phyloP scores from a whole-genome alignment of 2,797 vertebrate species.

The Arctocebus calabarensis region DNA sequence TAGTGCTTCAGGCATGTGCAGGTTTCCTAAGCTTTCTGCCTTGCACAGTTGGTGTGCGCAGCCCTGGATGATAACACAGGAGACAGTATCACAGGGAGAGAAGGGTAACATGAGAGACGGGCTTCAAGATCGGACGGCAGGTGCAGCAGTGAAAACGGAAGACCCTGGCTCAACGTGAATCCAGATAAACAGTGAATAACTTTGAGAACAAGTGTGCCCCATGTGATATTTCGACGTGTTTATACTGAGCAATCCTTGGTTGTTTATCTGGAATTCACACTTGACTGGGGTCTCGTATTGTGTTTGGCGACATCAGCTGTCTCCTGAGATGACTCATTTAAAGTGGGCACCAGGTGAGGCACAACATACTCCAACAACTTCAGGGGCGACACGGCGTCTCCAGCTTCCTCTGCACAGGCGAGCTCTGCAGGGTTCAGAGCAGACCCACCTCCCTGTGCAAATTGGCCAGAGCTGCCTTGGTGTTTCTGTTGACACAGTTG shows the following conservation, averaged over 20 bases:
- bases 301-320: accelerated
- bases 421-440: accelerated
- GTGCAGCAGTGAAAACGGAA: accelerated
- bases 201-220: background rate
- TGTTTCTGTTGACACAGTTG: conserved; percentile 50
- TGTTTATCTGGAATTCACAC: background rate
- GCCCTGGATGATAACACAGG: accelerated
- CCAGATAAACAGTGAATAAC: accelerated
- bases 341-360: accelerated
- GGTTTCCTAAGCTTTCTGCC: no score
- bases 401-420: accelerated
- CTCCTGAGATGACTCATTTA: accelerated
- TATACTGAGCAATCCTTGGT: accelerated
- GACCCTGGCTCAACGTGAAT: background rate
- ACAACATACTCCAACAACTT: accelerated
- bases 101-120: accelerated
- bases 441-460: accelerated
- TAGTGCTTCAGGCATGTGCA: accelerated
- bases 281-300: background rate
- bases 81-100: accelerated
- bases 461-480: accelerated
- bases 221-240: accelerated
- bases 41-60: background rate
- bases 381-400: accelerated
- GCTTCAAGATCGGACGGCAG: background rate